These are phyloP conservation scores for Cisticola juncidis DNA, from an alignment of 2,113 vertebrate species.

Conservation along the genomic window DNA sequence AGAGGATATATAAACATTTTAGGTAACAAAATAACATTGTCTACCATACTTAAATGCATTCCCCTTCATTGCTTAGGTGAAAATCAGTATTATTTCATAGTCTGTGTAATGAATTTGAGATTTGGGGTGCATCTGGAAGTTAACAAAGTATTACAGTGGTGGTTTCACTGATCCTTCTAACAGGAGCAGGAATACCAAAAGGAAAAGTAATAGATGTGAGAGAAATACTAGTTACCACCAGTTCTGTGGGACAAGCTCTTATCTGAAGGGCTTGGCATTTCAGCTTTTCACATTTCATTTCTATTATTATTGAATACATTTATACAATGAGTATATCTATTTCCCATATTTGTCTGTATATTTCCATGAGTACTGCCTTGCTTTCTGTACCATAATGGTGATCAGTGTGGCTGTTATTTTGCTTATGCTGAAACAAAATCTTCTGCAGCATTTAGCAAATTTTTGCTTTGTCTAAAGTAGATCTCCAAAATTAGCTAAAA, in stretches of 20 bases:
- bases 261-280: neutral
- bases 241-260: neutral
- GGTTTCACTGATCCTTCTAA: neutral
- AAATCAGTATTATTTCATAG: neutral
- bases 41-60: fast-evolving
- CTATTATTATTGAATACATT: neutral
- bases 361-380: neutral
- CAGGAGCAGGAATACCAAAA: neutral
- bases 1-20: neutral
- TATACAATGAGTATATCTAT: neutral
- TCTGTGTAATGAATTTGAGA: neutral
- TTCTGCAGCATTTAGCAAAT: neutral
- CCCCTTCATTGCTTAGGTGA: neutral
- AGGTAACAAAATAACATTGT: neutral
- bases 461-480: neutral
- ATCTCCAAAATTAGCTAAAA: neutral
- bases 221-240: neutral
- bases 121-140: neutral
- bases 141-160: neutral
- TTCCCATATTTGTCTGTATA: neutral
- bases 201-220: neutral
- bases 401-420: neutral
- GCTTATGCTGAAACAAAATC: neutral
- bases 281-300: neutral
- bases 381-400: neutral